Evolutionary conservation across 2,113 vertebrate species (phyloP).

Genomic region (Catharus bicknelli): DNA sequence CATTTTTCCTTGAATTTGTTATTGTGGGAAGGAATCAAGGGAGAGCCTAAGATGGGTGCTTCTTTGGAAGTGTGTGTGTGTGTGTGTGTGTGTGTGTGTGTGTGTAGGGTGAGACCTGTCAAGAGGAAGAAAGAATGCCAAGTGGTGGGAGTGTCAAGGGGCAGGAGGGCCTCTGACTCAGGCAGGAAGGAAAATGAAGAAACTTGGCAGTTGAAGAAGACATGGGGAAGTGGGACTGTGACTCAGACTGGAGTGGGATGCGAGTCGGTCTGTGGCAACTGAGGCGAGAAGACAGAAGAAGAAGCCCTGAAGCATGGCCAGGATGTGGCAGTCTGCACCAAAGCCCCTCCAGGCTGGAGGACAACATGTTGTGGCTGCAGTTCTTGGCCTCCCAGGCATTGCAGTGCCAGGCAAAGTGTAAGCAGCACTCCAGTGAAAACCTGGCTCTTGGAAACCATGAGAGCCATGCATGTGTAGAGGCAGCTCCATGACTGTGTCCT

Average conservation of each 20-base stretch:
- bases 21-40: background rate
- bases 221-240: slow-evolving; percentile 45
- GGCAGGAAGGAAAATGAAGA: slow-evolving; percentile 64
- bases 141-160: slow-evolving; percentile 13
- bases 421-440: background rate
- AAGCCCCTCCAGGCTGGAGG: background rate
- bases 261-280: background rate
- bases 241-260: slow-evolving; percentile 39
- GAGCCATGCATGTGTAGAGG: background rate
- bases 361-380: background rate
- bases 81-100: background rate
- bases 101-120: background rate
- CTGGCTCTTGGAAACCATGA: background rate
- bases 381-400: background rate
- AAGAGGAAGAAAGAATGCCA: slow-evolving; percentile 23
- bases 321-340: background rate
- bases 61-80: background rate
- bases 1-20: background rate
- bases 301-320: background rate
- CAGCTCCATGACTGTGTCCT: background rate
- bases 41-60: background rate
- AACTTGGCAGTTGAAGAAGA: slow-evolving; percentile 39
- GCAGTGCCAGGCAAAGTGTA: background rate
- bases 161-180: slow-evolving; percentile 50
- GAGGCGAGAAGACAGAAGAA: background rate